A percentile compares a stretch with the other conserved stretches of the same genome.
phyloP scores from a whole-genome alignment of 2,797 vertebrate genomes.

The Neostethus bicornis region DNA sequence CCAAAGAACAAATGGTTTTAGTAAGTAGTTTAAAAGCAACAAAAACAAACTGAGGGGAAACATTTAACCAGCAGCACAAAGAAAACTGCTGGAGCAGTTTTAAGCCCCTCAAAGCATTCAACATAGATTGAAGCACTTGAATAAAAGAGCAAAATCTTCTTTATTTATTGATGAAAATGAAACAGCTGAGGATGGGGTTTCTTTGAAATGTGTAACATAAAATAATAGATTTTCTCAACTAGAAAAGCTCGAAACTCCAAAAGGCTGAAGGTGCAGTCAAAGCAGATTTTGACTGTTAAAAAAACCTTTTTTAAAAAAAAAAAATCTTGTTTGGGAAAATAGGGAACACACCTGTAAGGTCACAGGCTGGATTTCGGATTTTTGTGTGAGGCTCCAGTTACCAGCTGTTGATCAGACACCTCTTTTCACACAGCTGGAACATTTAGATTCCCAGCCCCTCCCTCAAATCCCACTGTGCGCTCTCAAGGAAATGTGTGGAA shows the following conservation, averaged over 20 bases:
- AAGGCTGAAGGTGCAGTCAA: conserved; percentile 30
- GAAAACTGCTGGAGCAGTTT: conserved; percentile 69
- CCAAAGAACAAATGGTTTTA: conserved; percentile 67
- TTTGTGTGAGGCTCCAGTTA: conserved; percentile 54
- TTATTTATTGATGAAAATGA: conserved; percentile 82
- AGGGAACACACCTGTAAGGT: conserved; percentile 71
- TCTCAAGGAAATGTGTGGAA: conserved; percentile 84
- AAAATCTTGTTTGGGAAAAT: conserved; percentile 47
- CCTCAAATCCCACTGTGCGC: conserved; percentile 78
- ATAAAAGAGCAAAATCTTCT: conserved; percentile 64
- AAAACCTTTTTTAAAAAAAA: conserved; percentile 31
- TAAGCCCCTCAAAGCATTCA: conserved; percentile 75
- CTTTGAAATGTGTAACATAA: conserved; percentile 73
- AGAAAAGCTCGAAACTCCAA: conserved; percentile 57
- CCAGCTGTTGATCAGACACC: conserved; percentile 74
- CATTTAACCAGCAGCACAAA: conserved; percentile 78
- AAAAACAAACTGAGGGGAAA: conserved; percentile 75
- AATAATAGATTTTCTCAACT: conserved; percentile 73
- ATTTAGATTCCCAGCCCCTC: conserved; percentile 77
- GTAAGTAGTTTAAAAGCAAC: conserved; percentile 68
- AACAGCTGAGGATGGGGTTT: conserved; percentile 73
- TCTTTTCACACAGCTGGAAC: conserved; percentile 74
- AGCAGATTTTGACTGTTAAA: conserved; percentile 40
- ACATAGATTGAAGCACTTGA: conserved; percentile 66
- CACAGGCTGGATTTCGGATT: conserved; percentile 60